Base-by-base conservation (phyloP, 2,797 vertebrate genomes). In the Spondyliosoma cantharus region DNA sequence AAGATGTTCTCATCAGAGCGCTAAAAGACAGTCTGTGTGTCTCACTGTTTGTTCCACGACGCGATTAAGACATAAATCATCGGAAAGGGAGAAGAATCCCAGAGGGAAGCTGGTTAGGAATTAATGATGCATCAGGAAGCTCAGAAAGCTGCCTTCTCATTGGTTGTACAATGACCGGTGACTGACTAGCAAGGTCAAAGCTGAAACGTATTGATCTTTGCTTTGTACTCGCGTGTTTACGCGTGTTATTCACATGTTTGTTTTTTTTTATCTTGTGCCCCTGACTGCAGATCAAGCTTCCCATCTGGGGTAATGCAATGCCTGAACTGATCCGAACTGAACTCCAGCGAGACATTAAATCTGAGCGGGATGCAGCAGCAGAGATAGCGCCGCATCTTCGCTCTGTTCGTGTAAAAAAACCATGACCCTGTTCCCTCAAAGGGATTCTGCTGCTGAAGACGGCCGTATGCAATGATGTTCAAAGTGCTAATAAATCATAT, bases 191-290 rank as follows among this genome's bases (percentile, higher is more conserved):
- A 48, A 37, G 27, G 13, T 63, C 20, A 24, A 42, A 16, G 24
- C 43, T 63, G 45, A 63, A 15, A 37, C 49, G 20, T 27, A 22
- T 25, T 57, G 50, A 75, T 78, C 49, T 32, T 37, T 37, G 37
- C 11, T 37, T 11, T 37, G 37, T 37, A 37, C 37, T 32, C 4
- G 32, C 4, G 32, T 37, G 32, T 37, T 37, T 37, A 37, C 11
- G 9, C 8, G 37, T 11, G 37, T 37, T 37, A 37, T 37, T 37
- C 11, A 9, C 1, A 2, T 9, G 37, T 7, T 1, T 32, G 29
- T 37, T 37, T 37, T 37, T 37, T 37, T 37, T 11, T 11, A 37
- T 37, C 37, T 37, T 37, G 37, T 37, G 37, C 37, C 37, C 9
- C 37, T 37, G 37, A 37, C 37, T 37, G 37, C 37, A 37, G 11